A percentile compares a stretch with the other conserved stretches of the same genome.
Conservation (phyloP, 2,113 vertebrate species). For the Hippolais icterina region DNA sequence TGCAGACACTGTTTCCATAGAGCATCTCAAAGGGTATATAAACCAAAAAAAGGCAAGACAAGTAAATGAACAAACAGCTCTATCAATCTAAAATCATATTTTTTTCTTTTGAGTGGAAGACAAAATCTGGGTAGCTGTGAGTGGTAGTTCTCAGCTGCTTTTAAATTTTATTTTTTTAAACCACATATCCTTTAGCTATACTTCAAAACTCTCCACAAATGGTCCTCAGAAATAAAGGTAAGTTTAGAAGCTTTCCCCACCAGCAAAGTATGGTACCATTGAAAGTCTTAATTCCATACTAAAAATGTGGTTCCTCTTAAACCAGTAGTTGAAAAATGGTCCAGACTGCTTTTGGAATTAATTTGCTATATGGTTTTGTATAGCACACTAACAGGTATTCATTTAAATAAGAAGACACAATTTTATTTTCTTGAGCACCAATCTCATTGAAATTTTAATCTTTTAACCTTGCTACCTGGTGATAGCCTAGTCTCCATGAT, state of each 20-base stretch:
- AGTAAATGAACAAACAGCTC: neutral
- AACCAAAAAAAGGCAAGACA: neutral
- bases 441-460: neutral
- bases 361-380: neutral
- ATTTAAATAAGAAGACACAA: neutral
- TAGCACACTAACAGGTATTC: neutral
- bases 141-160: neutral
- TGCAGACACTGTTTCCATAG: neutral
- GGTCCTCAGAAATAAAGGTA: neutral
- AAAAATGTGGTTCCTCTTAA: neutral
- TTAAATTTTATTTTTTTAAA: neutral
- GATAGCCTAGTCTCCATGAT: neutral
- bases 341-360: neutral
- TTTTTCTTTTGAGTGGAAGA: neutral
- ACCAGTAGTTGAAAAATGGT: neutral
- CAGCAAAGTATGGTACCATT: neutral
- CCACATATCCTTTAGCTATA: neutral
- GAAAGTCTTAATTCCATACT: neutral
- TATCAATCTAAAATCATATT: neutral
- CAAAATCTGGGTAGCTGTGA: neutral
- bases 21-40: neutral
- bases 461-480: neutral
- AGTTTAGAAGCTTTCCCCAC: neutral
- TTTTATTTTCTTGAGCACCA: neutral
- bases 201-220: neutral